Evolutionary conservation across 2,888 invertebrate species (phyloP).

Genomic region (Meghimatium bilineatum): DNA sequence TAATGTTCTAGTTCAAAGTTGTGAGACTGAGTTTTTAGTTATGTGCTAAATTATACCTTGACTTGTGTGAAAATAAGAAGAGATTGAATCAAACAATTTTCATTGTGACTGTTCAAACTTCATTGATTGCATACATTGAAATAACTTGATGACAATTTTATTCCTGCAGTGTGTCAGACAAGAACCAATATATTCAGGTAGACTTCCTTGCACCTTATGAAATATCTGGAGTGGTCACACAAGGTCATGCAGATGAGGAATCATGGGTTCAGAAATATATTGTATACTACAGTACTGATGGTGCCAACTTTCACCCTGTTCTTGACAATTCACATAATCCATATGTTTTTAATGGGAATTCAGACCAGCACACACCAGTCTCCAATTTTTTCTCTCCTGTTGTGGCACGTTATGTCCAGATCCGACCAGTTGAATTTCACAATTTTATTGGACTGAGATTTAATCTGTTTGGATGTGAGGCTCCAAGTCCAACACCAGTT

Average conservation of each 20-base stretch:
- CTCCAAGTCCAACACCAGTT: slow-evolving; percentile 52
- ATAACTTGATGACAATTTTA: not conserved
- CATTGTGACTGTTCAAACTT: not conserved
- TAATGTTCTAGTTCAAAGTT: not conserved
- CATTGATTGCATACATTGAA: not conserved
- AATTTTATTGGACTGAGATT: slow-evolving; percentile 63
- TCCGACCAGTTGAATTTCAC: slow-evolving; percentile 64
- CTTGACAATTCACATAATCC: slow-evolving; percentile 19
- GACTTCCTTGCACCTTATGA: slow-evolving; percentile 62
- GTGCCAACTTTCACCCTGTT: slow-evolving; percentile 56
- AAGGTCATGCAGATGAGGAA: slow-evolving; percentile 56
- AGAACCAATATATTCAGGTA: slow-evolving; percentile 62
- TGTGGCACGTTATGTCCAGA: slow-evolving; percentile 74
- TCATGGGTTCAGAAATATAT: slow-evolving; percentile 61
- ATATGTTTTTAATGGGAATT: slow-evolving; percentile 79
- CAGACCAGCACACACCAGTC: slow-evolving; percentile 54
- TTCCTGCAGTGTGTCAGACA: slow-evolving; percentile 50
- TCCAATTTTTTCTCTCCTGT: slow-evolving; percentile 47
- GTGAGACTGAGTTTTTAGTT: not conserved
- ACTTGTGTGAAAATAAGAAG: not conserved
- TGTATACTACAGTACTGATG: slow-evolving; percentile 61
- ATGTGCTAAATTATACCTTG: not conserved
- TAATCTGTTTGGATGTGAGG: slow-evolving; percentile 63
- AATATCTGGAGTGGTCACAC: slow-evolving; percentile 64
- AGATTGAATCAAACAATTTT: not conserved